Evolutionary conservation across 2,113 vertebrate genomes (phyloP), one percentile per base, ranked within the genome.

Genomic region (Micronisus gabar): DNA sequence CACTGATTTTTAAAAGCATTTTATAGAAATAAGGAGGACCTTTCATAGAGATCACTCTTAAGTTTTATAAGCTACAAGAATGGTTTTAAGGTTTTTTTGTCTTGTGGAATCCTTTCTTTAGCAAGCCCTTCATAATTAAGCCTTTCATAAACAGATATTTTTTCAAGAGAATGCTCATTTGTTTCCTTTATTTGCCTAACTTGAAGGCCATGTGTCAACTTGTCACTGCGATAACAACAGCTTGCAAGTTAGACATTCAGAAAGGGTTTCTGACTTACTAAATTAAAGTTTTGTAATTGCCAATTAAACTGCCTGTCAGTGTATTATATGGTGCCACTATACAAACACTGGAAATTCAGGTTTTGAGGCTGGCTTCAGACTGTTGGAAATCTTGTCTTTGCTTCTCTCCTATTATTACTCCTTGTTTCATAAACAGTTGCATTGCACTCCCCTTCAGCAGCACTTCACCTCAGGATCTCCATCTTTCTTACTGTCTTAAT

Each of bases 261-360:
- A 93, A 85, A 45, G 53, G 43, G 22, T 86, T 94, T 86, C 65
- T 93, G 84, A 89, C 52, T 94, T 80, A 67, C 67, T 85, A 94
- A 85, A 84, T 94, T 81, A n/a, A 93, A 93, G 48, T 89, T 95
- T 87, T 81, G 18, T 73, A 90, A n/a, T 58, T 88, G 55, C 38
- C 41, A 86, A 76, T 96, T 90, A 94, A 86, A 41, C 59, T 90
- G 20, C 20, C 81, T 82, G 9, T 59, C 74, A 61, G 21, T 30
- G 34, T 76, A 47, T 75, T 88, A 20, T 11, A 14, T 38, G 29
- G 17, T 87, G 71, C 55, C 41, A 58, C 27, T 26, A 3, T 23
- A 38, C 12, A 86, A 43, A 73, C 50, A 61, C 47, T 75, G 45
- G 27, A 88, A 34, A 70, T 92, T 73, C 45, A 66, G 34, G 26